Conservation (phyloP, 2,797 vertebrate species). For the Halcyon chelicuti region DNA sequence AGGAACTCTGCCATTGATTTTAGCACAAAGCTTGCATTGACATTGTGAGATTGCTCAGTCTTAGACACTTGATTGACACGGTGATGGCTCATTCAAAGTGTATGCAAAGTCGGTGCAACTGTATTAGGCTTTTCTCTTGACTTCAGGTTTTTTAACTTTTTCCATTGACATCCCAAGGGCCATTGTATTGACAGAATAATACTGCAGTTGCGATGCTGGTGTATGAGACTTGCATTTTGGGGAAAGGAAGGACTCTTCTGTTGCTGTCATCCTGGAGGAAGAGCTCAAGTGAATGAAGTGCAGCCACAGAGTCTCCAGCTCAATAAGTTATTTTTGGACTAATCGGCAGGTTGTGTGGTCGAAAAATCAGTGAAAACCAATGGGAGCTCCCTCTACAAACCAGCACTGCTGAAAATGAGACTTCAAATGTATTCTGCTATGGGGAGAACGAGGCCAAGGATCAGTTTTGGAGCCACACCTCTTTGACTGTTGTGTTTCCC, state of each 20-base stretch:
- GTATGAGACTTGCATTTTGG: constrained; percentile 23
- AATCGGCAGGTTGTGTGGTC: background rate
- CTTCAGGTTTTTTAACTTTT: constrained; percentile 65
- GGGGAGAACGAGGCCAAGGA: constrained; percentile 13
- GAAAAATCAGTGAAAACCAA: background rate
- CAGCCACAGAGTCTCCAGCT: constrained; percentile 6
- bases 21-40: constrained; percentile 64
- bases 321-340: background rate
- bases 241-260: background rate
- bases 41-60: constrained; percentile 64
- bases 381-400: background rate
- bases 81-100: constrained; percentile 77
- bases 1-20: constrained; percentile 72
- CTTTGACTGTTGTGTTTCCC: constrained; percentile 11
- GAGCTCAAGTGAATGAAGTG: background rate
- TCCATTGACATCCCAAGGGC: constrained; percentile 73
- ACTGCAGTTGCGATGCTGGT: background rate
- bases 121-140: constrained; percentile 69
- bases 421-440: background rate
- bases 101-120: constrained; percentile 70
- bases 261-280: background rate
- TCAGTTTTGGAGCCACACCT: constrained; percentile 21
- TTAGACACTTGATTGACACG: constrained; percentile 78
- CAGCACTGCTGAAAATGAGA: background rate
- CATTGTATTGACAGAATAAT: constrained; percentile 62